Evolutionary conservation across 2,888 invertebrate genomes (phyloP).

Genomic region (Hemithea aestivaria): DNA sequence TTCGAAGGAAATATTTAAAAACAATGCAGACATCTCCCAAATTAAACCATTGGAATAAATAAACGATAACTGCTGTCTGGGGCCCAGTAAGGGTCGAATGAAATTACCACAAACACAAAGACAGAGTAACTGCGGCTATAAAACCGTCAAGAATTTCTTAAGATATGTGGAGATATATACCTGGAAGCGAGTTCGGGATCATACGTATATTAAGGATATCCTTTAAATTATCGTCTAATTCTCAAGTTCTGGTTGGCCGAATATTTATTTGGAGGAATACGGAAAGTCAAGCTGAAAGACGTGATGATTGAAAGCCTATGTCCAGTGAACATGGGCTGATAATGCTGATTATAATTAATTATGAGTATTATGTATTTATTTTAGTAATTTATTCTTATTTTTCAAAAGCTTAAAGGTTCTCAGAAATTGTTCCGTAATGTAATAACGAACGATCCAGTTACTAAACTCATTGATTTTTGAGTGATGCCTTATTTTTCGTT

Average conservation of each 20-base stretch:
- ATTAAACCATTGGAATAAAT: conserved; percentile 41
- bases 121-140: conserved; percentile 25
- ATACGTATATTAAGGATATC: too few species aligned
- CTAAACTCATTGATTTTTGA: conserved; percentile 52
- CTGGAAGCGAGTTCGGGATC: not conserved
- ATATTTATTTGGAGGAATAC: too few species aligned
- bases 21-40: conserved; percentile 23
- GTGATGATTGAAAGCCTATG: too few species aligned
- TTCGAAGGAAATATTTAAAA: conserved; percentile 14
- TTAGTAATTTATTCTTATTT: too few species aligned
- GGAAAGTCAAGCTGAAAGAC: too few species aligned
- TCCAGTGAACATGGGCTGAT: too few species aligned
- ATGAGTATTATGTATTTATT: too few species aligned
- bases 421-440: conserved; percentile 8
- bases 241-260: too few species aligned
- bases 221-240: too few species aligned
- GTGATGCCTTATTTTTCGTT: conserved; percentile 43
- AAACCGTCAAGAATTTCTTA: conserved; percentile 26
- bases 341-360: too few species aligned
- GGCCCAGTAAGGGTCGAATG: conserved; percentile 26
- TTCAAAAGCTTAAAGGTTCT: conserved; percentile 7
- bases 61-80: conserved; percentile 36
- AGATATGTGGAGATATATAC: conserved; percentile 4
- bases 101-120: conserved; percentile 33
- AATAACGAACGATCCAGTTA: conserved; percentile 31